Evolutionary conservation across 2,888 invertebrate genomes (phyloP), one percentile per base, ranked within the genome.

Genomic region (Catocala nupta): DNA sequence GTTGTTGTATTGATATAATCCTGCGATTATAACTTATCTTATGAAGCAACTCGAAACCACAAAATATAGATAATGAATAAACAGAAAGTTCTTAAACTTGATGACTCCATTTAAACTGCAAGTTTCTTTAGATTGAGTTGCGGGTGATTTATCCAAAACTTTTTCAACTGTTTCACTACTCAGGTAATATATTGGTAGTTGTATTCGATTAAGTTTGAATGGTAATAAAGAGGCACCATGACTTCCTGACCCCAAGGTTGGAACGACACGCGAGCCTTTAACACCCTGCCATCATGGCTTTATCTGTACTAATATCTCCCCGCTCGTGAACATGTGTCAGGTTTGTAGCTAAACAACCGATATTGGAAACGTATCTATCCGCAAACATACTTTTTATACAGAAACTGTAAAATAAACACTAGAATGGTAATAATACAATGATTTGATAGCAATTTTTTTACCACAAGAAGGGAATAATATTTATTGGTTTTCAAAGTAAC

Each of bases 121-220:
- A 48, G 47, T 56, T 58, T 58, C 9, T 65, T 63, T 52, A 36
- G 47, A 65, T 57, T 75, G 73, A 63, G 71, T 66, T 77, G 43
- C 51, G 62, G 57, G 63, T 65, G 70, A 65, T 75, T 71, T 77
- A 71, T 75, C 65, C 55, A 68, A 63, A 70, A 75, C 75, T 78
- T 81, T 78, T 78, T 80, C 9, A 78, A 78, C 68, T 68, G 60
- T 77, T 72, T 68, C 78, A 75, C 70, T 68, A 81, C 78, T 77
- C 64, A 55, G 71, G 65, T 81, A 78, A 83, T 82, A 81, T 86
- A 83, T 82, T 77, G 81, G 80, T 65, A 77, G 81, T 82, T 80
- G 86, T 87, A 83, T 87, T 87, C 84, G 88, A 90, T 90, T 90
- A 89, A 89, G 81, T 88, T 88, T 81, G 88, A 87, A 90, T 88